phyloP scores from a whole-genome alignment of 2,113 vertebrate genomes.

The Maylandia zebra region DNA sequence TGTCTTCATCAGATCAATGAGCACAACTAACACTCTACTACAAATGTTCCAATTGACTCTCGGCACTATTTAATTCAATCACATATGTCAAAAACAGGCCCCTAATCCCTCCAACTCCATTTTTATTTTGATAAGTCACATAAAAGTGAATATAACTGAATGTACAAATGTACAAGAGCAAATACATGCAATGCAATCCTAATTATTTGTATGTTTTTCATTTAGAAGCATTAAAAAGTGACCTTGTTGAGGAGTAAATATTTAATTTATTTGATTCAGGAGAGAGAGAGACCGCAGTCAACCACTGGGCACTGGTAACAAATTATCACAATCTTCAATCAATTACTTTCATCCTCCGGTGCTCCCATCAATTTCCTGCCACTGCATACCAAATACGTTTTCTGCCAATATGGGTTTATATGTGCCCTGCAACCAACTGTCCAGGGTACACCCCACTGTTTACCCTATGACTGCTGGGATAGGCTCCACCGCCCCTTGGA shows the following conservation, averaged over 20 bases:
- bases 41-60: background rate
- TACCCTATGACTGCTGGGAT: background rate
- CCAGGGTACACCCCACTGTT: background rate
- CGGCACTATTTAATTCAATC: rapidly evolving
- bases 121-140: background rate
- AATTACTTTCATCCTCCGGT: background rate
- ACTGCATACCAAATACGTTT: background rate
- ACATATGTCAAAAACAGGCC: background rate
- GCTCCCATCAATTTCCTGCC: background rate
- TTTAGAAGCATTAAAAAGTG: background rate
- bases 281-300: rapidly evolving
- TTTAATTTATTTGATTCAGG: background rate
- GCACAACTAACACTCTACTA: background rate
- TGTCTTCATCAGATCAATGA: background rate
- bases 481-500: background rate
- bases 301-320: background rate
- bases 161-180: background rate
- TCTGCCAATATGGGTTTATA: background rate
- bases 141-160: background rate
- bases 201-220: background rate
- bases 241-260: background rate
- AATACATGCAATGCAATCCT: background rate
- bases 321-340: background rate
- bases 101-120: background rate
- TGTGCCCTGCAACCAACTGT: background rate